These are phyloP conservation scores for Cotesia typhae DNA, from an alignment of 1,140 invertebrate species.

Conservation along the genomic window DNA sequence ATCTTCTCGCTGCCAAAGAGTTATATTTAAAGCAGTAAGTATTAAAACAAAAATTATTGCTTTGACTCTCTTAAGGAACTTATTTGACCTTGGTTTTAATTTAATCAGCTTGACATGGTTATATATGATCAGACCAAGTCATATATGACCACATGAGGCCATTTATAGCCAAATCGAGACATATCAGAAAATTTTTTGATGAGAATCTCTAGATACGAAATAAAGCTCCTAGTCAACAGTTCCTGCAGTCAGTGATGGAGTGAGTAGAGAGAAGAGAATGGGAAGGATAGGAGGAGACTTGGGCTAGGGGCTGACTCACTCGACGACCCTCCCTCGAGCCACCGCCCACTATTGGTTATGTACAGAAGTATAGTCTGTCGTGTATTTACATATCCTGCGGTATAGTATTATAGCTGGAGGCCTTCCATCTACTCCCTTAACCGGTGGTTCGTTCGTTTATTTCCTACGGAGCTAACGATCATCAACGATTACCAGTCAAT, in stretches of 20 bases:
- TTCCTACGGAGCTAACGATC: slow-evolving; percentile 12
- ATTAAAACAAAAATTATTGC: no score
- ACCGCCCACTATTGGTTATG: slow-evolving; percentile 36
- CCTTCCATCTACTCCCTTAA: not conserved
- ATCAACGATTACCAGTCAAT: slow-evolving; percentile 17
- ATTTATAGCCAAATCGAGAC: no score
- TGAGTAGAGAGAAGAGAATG: slow-evolving; percentile 11
- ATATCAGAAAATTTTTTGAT: no score
- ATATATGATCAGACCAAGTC: no score
- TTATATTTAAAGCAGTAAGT: no score
- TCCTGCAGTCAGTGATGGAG: no score
- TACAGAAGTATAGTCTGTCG: not conserved
- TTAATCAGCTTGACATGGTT: no score
- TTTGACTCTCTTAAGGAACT: no score
- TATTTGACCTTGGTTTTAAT: no score
- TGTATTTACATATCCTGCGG: slow-evolving; percentile 32
- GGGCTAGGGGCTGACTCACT: slow-evolving; percentile 32
- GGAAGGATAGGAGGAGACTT: slow-evolving; percentile 26
- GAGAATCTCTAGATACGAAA: no score
- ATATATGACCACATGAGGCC: no score
- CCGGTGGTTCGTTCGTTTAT: not conserved
- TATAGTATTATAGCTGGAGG: slow-evolving; percentile 3
- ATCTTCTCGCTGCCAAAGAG: no score
- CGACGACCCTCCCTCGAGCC: slow-evolving; percentile 31
- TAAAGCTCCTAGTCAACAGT: not conserved